Base-by-base conservation (phyloP, 2,113 vertebrate species). In the Lipophrys pholis region DNA sequence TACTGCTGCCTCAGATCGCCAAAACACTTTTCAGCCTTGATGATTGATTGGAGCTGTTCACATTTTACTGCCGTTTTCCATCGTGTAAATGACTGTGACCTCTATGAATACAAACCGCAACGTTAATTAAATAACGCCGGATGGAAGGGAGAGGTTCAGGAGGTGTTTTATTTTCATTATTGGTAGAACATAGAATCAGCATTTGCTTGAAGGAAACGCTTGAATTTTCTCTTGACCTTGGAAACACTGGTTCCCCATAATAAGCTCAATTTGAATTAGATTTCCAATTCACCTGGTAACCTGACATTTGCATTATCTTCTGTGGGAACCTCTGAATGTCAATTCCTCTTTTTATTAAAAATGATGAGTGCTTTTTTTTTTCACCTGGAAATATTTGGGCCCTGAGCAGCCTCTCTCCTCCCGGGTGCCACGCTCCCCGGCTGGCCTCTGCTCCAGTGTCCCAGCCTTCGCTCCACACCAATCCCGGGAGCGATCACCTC, bases 401-500 rank as follows among this genome's bases (percentile, higher is more conserved):
- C 21, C 21, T 30, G 21, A 30, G 21, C 21, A 30, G 21, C 21
- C 21, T 30, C 21, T 30, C 21, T 53, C 39, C 42, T 66, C 56
- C 49, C 14, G 14, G 10, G 39, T 7, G 17, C 63, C 67, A 40
- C 6, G 1, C 6, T 15, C 41, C 63, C 65, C 60, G 69, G 49
- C 57, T 45, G 11, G 63, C 53, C 35, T 35, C 53, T 35, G 1
- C 72, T 48, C 55, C 55, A 9, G 41, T 52, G 17, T 64, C 66
- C 38, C 68, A 36, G 38, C 57, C 66, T 50, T 78, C 51, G 63
- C 75, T 75, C 58, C 42, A 11, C 21, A 42, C 49, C 69, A 81
- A 85, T 80, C 82, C 70, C 9, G 15, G 61, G 59, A 73, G 59
- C 74, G 80, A 80, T 73, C 64, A 48, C 14, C 63, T 49, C 15